Base-by-base conservation (phyloP, 2,888 invertebrate species). In the Rhopalosiphum nymphaeae region DNA sequence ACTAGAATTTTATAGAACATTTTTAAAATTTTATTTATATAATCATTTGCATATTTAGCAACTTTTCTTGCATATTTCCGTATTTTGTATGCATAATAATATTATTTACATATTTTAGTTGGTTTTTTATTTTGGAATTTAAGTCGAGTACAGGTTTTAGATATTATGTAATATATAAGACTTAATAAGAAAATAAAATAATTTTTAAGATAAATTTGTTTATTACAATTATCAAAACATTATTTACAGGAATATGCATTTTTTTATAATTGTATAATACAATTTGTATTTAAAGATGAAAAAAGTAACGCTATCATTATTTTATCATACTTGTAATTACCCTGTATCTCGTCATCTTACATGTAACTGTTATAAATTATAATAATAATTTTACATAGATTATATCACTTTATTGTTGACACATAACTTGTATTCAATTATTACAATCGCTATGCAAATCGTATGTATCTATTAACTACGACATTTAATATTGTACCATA, bases 381-480 rank as follows among this genome's bases (percentile, higher is more conserved):
- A 36, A 36, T 78, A 78, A 78, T 78, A 78, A 78, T 36, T 78
- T 78, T 78, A 78, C 78, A 78, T 78, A 78, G 78, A 78, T 78
- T 78, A 78, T 57, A 78, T 78, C 78, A 78, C 78, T 78, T 42
- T 21, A 78, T 36, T 78, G 36, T 36, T 78, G 36, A 78, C 78
- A 36, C 36, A 78, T 42, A 42, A 78, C 36, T 36, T 78, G 36
- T 78, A 78, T 36, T 78, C n/a, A 78, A 78, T 42, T 36, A 78
- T 42, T 78, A 78, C 78, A 36, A 36, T 25, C 36, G 21, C 9
- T 78, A 78, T 78, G 36, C 3, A 42, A 78, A 78, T 78, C 21
- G 9, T 78, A 78, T 21, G 36, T 36, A 21, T 36, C 21, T 78
- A 78, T 78, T 78, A 36, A 78, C 36, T 0, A 36, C 78, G 4